These are phyloP conservation scores for Cryptus armator DNA, from an alignment of 2,888 invertebrate genomes.

Conservation along the genomic window DNA sequence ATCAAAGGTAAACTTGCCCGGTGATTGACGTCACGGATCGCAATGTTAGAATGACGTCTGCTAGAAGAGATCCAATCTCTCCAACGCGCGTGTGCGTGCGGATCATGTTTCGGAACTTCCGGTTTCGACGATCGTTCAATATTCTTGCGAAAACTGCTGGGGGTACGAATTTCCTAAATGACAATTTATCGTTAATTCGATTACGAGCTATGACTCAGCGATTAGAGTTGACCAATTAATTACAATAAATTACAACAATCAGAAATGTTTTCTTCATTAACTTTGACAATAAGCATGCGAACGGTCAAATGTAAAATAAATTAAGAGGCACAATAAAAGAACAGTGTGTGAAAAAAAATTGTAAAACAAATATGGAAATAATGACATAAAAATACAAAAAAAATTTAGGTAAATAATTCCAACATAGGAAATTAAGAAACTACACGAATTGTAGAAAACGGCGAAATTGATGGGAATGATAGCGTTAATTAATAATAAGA, in stretches of 20 bases:
- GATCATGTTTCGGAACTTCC: not conserved
- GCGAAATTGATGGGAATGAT: too few relatives aligned
- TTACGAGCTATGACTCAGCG: not conserved
- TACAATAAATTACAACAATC: not conserved
- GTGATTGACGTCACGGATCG: slow-evolving; percentile 52
- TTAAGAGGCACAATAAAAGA: too few relatives aligned
- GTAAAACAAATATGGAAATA: too few relatives aligned
- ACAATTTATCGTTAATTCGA: not conserved
- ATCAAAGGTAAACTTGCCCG: slow-evolving; percentile 5
- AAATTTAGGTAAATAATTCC: too few relatives aligned
- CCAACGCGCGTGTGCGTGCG: not conserved
- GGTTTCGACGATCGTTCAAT: not conserved
- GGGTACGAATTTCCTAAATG: not conserved
- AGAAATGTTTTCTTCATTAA: not conserved
- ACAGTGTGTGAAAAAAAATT: too few relatives aligned
- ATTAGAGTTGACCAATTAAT: not conserved
- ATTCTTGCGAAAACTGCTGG: not conserved
- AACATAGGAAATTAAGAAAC: too few relatives aligned
- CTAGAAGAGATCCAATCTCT: not conserved
- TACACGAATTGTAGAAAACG: too few relatives aligned
- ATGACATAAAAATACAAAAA: too few relatives aligned
- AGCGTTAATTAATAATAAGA: too few relatives aligned
- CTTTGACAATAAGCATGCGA: too few relatives aligned
- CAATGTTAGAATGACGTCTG: slow-evolving; percentile 57
- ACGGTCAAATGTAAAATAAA: too few relatives aligned